Base-by-base conservation (phyloP, 2,888 invertebrate species). In the Eurois occulta region DNA sequence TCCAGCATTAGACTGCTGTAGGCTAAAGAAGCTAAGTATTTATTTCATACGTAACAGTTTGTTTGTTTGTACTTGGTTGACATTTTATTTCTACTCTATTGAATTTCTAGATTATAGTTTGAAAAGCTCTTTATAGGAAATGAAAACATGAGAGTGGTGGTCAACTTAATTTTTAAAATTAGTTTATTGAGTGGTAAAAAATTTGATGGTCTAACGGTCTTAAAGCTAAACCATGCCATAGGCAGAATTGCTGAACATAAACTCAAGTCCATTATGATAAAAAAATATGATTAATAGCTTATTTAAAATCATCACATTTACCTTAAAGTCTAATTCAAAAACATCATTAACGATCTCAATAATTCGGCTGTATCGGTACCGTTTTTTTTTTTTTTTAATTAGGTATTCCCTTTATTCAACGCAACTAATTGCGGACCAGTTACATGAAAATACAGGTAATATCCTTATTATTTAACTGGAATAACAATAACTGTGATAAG, bases 401-500 rank as follows among this genome's bases (percentile, higher is more conserved):
- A 11, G 38, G 62, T 64, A 38, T 64, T 64, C 24, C 62, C 38
- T 18, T 24, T 21, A 24, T 35, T 35, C 35, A 62, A 62, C 62
- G 35, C 21, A 35, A 35, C 32, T 62, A 62, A 62, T 62, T 35
- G 35, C 11, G 62, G 62, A 62, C 4, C 35, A 62, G 10, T 35
- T n/a, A 35, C 28, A 24, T 35, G 21, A 62, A 62, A 62, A 60
- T 28, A 60, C 4, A 60, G 5, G 8, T 21, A 18, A 43, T 24
- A 16, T 65, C 32, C 16, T 32, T 24, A 41, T n/a, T 46, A 41
- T 38, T 64, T 41, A n/a, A 65, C n/a, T n/a, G 2, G 7, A 65
- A 65, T 41, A 65, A 65, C 7, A 65, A 41, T 16, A 65, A 65
- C n/a, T 8, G 24, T 64, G 64, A 65, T 65, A 65, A 65, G 16